Evolutionary conservation across 1,140 invertebrate genomes (phyloP), one percentile per base, ranked within the genome.

Genomic region (Delia radicum): DNA sequence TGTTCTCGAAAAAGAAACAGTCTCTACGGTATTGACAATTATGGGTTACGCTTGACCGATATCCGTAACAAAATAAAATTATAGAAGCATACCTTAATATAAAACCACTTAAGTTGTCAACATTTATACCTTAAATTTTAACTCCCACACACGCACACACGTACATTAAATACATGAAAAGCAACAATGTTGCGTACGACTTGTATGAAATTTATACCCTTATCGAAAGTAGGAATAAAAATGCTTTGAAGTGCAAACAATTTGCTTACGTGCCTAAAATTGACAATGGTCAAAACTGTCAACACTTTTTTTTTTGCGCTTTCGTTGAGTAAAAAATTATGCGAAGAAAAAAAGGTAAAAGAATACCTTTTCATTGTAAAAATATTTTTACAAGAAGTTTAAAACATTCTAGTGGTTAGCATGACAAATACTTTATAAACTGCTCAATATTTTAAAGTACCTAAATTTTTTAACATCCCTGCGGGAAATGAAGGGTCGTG

Each of bases 251-350:
- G 65, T 69, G 65, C 65, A 69, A 69, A 69, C 65, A 69, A 69
- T 69, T 69, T 69, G 65, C 65, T 69, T 69, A 69, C 65, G 65
- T 69, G 65, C 65, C 65, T 33, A 69, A 69, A 69, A 69, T 69
- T 69, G 65, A 21, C 65, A 69, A 69, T 69, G 65, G 65, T 69
- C 65, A 69, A 69, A 69, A 69, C 29, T 69, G 65, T 69, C 65
- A 69, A 69, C 65, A 69, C 65, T 33, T 69, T 69, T 69, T 18
- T 33, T 18, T 69, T 18, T 18, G 0, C 21, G 10, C 18, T 21
- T 18, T 15, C 24, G n/a, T 18, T 10, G n/a, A 37, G 13, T 10
- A 21, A 55, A 55, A 21, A 55, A 55, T 21, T 21, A 55, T 55
- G n/a, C 48, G 4, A 55, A 55, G 8, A 55, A 55, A 21, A 46